Conservation (phyloP, 2,113 vertebrate species). For the Otis tarda region DNA sequence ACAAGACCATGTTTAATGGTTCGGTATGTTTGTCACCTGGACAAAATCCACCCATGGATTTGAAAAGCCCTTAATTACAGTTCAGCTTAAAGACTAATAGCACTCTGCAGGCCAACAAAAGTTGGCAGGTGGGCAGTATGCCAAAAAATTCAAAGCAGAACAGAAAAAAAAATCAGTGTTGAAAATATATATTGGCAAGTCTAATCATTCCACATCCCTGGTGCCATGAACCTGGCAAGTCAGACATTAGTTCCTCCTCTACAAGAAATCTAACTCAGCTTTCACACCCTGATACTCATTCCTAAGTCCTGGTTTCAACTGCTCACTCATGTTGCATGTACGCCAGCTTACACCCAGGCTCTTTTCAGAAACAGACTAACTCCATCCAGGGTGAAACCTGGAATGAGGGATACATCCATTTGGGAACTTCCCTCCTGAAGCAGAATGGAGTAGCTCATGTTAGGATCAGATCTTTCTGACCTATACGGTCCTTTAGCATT, state of each 20-base stretch:
- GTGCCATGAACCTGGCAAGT: background rate
- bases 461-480: background rate
- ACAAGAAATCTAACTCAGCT: background rate
- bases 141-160: background rate
- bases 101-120: background rate
- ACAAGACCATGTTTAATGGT: background rate
- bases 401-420: background rate
- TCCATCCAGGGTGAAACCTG: background rate
- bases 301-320: background rate
- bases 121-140: background rate
- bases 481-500: background rate
- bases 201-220: background rate
- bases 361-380: background rate
- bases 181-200: background rate
- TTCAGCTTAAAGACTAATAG: background rate
- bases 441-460: background rate
- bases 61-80: background rate
- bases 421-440: background rate
- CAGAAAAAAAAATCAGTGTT: background rate
- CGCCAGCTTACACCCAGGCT: background rate
- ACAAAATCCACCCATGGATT: background rate
- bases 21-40: background rate
- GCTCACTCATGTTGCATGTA: background rate
- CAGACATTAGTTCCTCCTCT: background rate
- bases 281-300: background rate